Base-by-base conservation (phyloP, 2,888 invertebrate genomes). In the Ariolimax columbianus region DNA sequence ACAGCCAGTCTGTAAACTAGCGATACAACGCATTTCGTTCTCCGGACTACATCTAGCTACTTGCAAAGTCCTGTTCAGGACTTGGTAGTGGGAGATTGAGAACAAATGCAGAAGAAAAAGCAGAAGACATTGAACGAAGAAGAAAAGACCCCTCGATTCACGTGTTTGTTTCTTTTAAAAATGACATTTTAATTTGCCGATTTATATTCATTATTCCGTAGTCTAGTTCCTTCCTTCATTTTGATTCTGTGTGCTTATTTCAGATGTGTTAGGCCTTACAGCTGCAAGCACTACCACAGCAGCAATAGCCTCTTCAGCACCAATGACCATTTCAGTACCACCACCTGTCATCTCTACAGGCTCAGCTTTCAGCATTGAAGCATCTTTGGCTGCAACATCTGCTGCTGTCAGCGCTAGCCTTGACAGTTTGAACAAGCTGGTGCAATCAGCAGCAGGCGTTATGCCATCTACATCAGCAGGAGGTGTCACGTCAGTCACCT, bases 351-450 rank as follows among this genome's bases (percentile, higher is more conserved):
- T 51, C 19, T 33, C 51, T 30, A 47, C 66, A 66, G 17, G 43
- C 17, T 30, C 14, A 14, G 23, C 47, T 6, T 2, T 23, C 11
- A 66, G 66, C 43, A 40, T 17, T n/a, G 66, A 38, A 30, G 33
- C 79, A 79, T 79, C 78, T 19, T 43, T 38, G 9, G 75, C 73
- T 40, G 82, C 75, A 36, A 82, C 82, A 59, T 73, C 82, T 40
- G 82, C 78, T 23, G 77, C 82, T 11, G 63, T 85, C 77, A 85
- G 82, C 38, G 77, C 85, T 33, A 85, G 85, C 55, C 43, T 85
- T 40, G 85, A 75, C 55, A 77, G 85, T 26, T 47, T 85, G 66
- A 85, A 85, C 70, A 85, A 82, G 51, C 70, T 85, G 68, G 85
- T 81, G 40, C 84, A 84, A 72, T 84, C 84, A 7, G 47, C 84